Percentiles rank a stretch among this genome's conserved stretches.
Evolutionary conservation across 2,797 vertebrate species (phyloP).

Genomic region (Balearica regulorum): DNA sequence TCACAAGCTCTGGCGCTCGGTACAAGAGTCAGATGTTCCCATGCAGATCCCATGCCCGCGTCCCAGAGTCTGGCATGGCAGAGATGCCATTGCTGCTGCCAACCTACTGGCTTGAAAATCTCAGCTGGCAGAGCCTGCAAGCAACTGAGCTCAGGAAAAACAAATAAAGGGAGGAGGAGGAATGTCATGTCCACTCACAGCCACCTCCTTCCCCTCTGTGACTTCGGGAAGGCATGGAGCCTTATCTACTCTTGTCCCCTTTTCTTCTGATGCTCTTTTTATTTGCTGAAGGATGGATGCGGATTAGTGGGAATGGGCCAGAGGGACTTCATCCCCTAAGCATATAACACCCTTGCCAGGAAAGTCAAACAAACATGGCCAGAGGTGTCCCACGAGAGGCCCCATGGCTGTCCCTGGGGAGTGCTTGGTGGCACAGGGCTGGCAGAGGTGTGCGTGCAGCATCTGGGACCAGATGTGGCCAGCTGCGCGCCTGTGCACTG

Average conservation of each 20-base stretch:
- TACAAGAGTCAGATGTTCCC: not conserved
- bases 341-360: not conserved
- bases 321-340: not conserved
- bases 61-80: fast-evolving
- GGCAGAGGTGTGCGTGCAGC: not conserved
- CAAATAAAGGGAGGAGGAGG: not conserved
- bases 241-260: not conserved
- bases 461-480: not conserved
- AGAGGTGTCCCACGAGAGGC: not conserved
- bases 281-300: not conserved
- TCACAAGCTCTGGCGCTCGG: not conserved
- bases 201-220: not conserved
- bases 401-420: not conserved
- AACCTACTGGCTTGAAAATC: not conserved
- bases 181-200: not conserved
- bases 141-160: not conserved
- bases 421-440: not conserved
- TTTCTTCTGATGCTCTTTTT: not conserved
- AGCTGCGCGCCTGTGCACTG: not conserved
- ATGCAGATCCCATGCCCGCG: fast-evolving
- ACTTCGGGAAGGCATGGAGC: not conserved
- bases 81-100: not conserved
- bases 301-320: not conserved
- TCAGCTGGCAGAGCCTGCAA: not conserved
- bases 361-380: not conserved